Evolutionary conservation across 2,888 invertebrate species (phyloP).

Genomic region (Pseudoips prasinana): DNA sequence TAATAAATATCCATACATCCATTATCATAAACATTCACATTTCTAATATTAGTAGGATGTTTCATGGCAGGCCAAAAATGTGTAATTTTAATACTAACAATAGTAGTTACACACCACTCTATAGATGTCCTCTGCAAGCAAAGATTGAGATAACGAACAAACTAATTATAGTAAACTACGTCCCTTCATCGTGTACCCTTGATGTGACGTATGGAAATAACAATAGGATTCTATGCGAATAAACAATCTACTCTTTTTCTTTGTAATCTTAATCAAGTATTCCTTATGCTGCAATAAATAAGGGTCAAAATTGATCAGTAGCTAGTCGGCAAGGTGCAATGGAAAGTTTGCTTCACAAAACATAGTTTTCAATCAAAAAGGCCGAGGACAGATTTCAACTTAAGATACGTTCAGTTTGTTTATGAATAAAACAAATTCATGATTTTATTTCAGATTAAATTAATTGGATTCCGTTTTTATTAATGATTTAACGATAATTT

Average conservation of each 20-base stretch:
- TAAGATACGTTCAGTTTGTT: conserved; percentile 40
- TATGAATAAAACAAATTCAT: conserved; percentile 42
- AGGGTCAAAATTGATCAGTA: not conserved
- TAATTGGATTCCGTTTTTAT: conserved; percentile 38
- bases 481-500: conserved; percentile 34
- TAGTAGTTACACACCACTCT: too few relatives aligned
- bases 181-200: conserved; percentile 49
- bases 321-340: not conserved
- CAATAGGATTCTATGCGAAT: conserved; percentile 38
- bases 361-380: conserved; percentile 49
- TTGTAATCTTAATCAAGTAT: not conserved
- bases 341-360: conserved; percentile 19
- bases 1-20: too few relatives aligned
- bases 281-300: conserved; percentile 5
- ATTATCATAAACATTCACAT: too few relatives aligned
- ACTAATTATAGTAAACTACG: conserved; percentile 64
- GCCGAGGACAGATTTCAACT: conserved; percentile 49
- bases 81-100: too few relatives aligned
- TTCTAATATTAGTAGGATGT: too few relatives aligned
- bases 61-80: too few relatives aligned
- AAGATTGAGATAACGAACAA: conserved; percentile 56
- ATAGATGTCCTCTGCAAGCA: conserved; percentile 37
- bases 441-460: conserved; percentile 40
- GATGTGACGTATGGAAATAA: conserved; percentile 57
- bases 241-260: not conserved